Evolutionary conservation across 2,888 invertebrate genomes (phyloP).

Genomic region (Hydrotaea diabolus): DNA sequence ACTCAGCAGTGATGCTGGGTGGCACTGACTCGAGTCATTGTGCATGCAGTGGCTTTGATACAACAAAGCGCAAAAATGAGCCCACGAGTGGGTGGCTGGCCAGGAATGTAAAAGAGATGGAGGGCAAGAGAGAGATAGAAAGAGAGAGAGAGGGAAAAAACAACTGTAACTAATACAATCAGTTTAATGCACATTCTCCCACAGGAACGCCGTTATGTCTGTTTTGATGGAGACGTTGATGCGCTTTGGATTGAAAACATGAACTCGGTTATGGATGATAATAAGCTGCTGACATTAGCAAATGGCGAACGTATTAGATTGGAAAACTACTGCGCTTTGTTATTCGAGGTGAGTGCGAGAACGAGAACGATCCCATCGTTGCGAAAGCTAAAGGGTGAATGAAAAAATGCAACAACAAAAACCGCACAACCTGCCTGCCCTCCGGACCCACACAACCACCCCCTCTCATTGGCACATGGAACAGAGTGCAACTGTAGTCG

Average conservation of each 20-base stretch:
- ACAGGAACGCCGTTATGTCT: slow-evolving; percentile 89
- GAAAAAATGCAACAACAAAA: background rate
- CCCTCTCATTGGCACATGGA: too few species aligned
- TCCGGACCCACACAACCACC: background rate
- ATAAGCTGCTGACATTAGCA: slow-evolving; percentile 92
- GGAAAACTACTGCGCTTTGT: slow-evolving; percentile 89
- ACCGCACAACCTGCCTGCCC: background rate
- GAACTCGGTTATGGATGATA: slow-evolving; percentile 98
- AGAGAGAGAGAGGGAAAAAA: slow-evolving; percentile 17
- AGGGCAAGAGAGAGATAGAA: background rate
- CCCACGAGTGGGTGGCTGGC: background rate
- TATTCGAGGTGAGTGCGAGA: slow-evolving; percentile 88
- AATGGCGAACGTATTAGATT: slow-evolving; percentile 94
- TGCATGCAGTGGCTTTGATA: slow-evolving; percentile 41
- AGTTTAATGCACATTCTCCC: slow-evolving; percentile 73
- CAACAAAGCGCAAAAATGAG: background rate
- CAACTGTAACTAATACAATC: slow-evolving; percentile 72
- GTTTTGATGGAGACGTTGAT: slow-evolving; percentile 97
- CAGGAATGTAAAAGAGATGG: background rate
- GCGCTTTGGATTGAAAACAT: slow-evolving; percentile 98
- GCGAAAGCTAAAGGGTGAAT: background rate
- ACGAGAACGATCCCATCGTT: background rate
- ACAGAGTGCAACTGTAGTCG: background rate
- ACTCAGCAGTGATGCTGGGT: slow-evolving; percentile 4
- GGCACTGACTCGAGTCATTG: background rate